A percentile compares a stretch with the other conserved stretches of the same genome.
Evolutionary conservation across 1,140 invertebrate genomes (phyloP).

Genomic region (Microvelia longipes): DNA sequence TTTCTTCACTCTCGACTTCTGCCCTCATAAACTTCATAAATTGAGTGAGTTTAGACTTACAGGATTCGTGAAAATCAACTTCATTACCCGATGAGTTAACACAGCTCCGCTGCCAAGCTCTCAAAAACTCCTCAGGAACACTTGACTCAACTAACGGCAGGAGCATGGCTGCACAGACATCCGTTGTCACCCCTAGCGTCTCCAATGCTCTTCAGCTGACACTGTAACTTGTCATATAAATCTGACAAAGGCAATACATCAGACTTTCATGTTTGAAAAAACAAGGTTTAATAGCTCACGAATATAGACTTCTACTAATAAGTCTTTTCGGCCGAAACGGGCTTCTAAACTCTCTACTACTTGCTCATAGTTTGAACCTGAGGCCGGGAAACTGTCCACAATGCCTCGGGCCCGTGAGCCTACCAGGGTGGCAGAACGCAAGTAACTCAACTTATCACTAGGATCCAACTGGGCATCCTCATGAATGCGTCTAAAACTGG

Average conservation of each 20-base stretch:
- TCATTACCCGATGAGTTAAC: background rate
- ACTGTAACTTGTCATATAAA: background rate
- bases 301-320: background rate
- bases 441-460: background rate
- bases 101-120: background rate
- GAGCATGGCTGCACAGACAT: background rate
- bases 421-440: background rate
- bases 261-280: background rate
- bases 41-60: background rate
- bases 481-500: background rate
- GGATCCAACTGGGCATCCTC: background rate
- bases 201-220: background rate
- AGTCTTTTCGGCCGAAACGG: background rate
- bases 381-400: background rate
- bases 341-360: background rate
- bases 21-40: background rate
- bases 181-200: background rate
- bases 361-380: background rate
- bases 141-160: background rate
- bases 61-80: background rate
- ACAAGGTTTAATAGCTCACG: background rate
- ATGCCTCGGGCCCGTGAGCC: background rate
- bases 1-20: background rate
- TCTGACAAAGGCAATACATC: background rate
- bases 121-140: background rate